Conservation (phyloP, 2,797 vertebrate species). For the Neopelma chrysocephalum region DNA sequence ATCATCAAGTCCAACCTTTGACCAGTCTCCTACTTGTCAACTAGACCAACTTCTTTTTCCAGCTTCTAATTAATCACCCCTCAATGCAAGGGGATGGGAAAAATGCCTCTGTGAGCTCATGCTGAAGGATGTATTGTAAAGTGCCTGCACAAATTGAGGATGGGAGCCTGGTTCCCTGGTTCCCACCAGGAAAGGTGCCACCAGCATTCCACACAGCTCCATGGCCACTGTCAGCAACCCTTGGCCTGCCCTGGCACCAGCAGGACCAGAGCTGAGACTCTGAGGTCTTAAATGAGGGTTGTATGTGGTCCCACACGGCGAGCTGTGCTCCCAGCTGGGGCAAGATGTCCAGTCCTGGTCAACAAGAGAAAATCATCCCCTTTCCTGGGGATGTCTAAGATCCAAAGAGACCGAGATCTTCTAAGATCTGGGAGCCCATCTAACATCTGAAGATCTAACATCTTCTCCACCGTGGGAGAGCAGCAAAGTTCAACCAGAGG, state of each 20-base stretch:
- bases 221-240: background rate
- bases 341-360: background rate
- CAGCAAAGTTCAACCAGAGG: background rate
- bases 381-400: background rate
- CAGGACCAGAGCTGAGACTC: background rate
- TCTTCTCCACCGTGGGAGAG: background rate
- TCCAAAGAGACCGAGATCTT: background rate
- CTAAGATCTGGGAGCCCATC: background rate
- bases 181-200: background rate
- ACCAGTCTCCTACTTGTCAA: background rate
- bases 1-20: background rate
- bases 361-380: background rate
- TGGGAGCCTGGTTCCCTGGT: background rate
- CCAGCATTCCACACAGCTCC: background rate
- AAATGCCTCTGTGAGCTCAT: background rate
- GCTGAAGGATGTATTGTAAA: background rate
- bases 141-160: accelerated
- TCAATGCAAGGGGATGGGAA: background rate
- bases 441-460: background rate
- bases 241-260: background rate
- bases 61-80: background rate
- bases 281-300: accelerated
- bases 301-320: accelerated
- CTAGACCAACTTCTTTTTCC: background rate
- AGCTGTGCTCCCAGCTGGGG: background rate